Base-by-base conservation (phyloP, 2,888 invertebrate species). In the Drosophila tripunctata region DNA sequence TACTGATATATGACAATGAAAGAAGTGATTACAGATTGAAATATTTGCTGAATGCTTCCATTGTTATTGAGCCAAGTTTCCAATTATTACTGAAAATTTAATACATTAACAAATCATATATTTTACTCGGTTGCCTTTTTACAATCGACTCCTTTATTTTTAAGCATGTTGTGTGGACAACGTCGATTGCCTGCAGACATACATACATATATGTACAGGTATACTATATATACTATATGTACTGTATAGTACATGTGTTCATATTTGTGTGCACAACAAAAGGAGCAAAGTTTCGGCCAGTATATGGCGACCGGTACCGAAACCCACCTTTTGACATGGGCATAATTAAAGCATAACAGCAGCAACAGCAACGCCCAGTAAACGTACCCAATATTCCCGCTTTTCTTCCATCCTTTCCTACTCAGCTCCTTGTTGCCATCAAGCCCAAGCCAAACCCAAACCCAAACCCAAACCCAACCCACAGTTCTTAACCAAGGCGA, bases 281-380 rank as follows among this genome's bases (percentile, higher is more conserved):
- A 63, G 58, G 52, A 60, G 27, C 70, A 14, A 47, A 48, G 60
- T 48, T 60, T 58, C 10, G 68, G 68, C 58, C 60, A 64, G 55
- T 55, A 31, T 45, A 38, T 30, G 40, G 61, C 47, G 57, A 44
- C 17, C 43, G 45, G 43, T 36, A 63, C 62, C 38, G 27, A 63
- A 54, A 50, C 72, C 85, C 81, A 78, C 81, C 85, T 87, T 87
- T 87, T 82, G 81, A 87, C 81, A 82, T 78, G 81, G 82, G 87
- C 87, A 82, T 87, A 82, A 82, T 82, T 82, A 82, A 82, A 82
- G 87, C 85, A 78, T 81, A 81, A 81, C 80, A 80, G 84, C 62
- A 77, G 67, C 67, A 62, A 77, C 66, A 80, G 80, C 74, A 74
- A 64, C 65, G 55, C 67, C 76, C 72, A 40, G 40, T 35, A 65